These are phyloP conservation scores for Bufo bufo DNA, from an alignment of 2,113 vertebrate species.

Conservation along the genomic window DNA sequence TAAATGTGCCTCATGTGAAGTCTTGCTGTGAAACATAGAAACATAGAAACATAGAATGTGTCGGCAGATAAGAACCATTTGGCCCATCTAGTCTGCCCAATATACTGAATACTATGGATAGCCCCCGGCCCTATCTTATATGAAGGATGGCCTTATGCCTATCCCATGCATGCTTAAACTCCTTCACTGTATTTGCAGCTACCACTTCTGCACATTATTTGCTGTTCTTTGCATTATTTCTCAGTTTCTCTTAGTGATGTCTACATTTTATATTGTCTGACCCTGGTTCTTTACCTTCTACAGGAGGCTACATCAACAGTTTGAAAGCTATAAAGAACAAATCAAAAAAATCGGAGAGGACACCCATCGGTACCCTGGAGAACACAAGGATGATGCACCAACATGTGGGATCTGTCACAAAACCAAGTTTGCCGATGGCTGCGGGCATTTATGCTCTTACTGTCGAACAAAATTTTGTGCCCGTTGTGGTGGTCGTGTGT, in stretches of 20 bases:
- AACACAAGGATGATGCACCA: constrained; percentile 94
- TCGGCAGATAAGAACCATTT: no score
- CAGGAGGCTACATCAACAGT: constrained; percentile 98
- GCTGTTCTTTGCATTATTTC: neutral
- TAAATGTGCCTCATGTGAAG: no score
- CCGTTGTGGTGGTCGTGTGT: constrained; percentile 93
- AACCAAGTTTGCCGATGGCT: constrained; percentile 97
- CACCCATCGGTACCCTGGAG: constrained; percentile 88
- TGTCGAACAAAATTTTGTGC: constrained; percentile 98
- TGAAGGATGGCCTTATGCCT: no score
- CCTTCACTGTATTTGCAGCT: no score
- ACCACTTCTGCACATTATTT: no score
- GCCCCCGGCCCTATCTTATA: no score
- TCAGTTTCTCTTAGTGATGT: neutral
- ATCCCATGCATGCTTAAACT: no score
- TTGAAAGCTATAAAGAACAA: constrained; percentile 99
- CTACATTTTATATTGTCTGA: neutral
- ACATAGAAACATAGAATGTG: no score
- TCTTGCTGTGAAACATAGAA: no score
- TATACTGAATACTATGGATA: no score
- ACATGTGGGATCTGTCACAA: constrained; percentile 97
- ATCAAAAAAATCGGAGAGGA: constrained; percentile 95
- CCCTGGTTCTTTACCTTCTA: constrained; percentile 61
- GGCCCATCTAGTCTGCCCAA: no score
- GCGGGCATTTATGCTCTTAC: constrained; percentile 96